A percentile compares a stretch with the other conserved stretches of the same genome.
Evolutionary conservation across 2,797 vertebrate species (phyloP).

Genomic region (Sebastes steindachneri): DNA sequence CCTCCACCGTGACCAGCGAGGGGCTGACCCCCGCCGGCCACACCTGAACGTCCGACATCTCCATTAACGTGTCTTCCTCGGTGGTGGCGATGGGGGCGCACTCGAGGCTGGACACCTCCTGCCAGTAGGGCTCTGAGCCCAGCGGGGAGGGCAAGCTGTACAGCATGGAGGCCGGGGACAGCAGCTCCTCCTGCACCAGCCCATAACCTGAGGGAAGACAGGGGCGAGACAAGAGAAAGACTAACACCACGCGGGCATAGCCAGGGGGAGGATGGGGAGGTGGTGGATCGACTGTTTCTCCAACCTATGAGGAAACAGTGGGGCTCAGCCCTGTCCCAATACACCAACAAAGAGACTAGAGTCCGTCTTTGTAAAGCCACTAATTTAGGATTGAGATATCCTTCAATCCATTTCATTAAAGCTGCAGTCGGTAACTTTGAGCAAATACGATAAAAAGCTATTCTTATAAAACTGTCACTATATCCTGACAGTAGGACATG

Average conservation of each 20-base stretch:
- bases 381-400: slow-evolving; percentile 12
- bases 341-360: slow-evolving; percentile 15
- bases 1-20: slow-evolving; percentile 95
- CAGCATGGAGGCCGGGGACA: slow-evolving; percentile 96
- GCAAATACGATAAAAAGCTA: too few relatives aligned
- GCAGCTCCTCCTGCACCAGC: slow-evolving; percentile 96
- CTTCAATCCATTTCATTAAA: background rate
- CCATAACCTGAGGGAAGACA: slow-evolving; percentile 92
- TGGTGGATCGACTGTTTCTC: slow-evolving; percentile 54
- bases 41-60: slow-evolving; percentile 97
- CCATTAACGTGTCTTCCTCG: slow-evolving; percentile 94
- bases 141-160: slow-evolving; percentile 95
- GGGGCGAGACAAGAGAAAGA: slow-evolving; percentile 83
- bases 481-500: too few relatives aligned
- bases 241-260: slow-evolving; percentile 83
- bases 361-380: background rate
- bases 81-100: slow-evolving; percentile 93
- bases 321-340: slow-evolving; percentile 73
- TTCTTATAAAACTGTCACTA: too few relatives aligned
- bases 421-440: too few relatives aligned
- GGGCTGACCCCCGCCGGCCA: slow-evolving; percentile 95
- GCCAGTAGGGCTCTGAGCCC: slow-evolving; percentile 95
- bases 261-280: slow-evolving; percentile 35
- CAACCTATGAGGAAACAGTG: slow-evolving; percentile 59
- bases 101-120: slow-evolving; percentile 94